Evolutionary conservation across 1,140 invertebrate species (phyloP).

Genomic region (Lamellibrachia luymesi): DNA sequence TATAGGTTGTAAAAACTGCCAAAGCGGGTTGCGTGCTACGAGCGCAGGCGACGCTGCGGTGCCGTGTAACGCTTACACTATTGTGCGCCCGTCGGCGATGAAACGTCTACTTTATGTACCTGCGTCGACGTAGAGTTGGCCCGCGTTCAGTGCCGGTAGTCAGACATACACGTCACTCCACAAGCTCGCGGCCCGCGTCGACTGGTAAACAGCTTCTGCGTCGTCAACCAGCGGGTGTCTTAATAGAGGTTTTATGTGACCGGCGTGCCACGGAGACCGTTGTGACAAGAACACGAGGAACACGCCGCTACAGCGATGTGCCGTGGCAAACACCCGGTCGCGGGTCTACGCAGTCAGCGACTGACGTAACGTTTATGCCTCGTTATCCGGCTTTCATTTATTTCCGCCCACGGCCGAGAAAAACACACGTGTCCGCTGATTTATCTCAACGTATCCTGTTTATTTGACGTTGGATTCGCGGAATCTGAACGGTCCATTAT

Average conservation of each 20-base stretch:
- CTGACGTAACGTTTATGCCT: not conserved
- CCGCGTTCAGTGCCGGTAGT: not conserved
- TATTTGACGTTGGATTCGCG: not conserved
- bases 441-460: constrained; percentile 1
- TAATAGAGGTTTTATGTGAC: not conserved
- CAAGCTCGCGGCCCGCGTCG: not conserved
- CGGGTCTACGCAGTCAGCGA: not conserved
- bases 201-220: not conserved
- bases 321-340: not conserved
- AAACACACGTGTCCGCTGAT: not conserved
- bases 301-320: not conserved
- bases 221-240: not conserved
- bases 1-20: not conserved
- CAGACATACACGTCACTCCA: not conserved
- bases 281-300: not conserved
- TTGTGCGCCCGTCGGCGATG: not conserved
- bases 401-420: not conserved
- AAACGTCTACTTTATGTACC: not conserved
- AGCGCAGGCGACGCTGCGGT: not conserved
- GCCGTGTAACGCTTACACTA: not conserved
- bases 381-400: not conserved
- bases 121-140: not conserved
- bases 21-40: not conserved
- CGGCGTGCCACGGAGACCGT: too few species aligned
- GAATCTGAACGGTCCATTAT: not conserved